A percentile compares a stretch with the other conserved stretches of the same genome.
Evolutionary conservation across 2,797 vertebrate genomes (phyloP).

Genomic region (Crocodylus rhombifer): DNA sequence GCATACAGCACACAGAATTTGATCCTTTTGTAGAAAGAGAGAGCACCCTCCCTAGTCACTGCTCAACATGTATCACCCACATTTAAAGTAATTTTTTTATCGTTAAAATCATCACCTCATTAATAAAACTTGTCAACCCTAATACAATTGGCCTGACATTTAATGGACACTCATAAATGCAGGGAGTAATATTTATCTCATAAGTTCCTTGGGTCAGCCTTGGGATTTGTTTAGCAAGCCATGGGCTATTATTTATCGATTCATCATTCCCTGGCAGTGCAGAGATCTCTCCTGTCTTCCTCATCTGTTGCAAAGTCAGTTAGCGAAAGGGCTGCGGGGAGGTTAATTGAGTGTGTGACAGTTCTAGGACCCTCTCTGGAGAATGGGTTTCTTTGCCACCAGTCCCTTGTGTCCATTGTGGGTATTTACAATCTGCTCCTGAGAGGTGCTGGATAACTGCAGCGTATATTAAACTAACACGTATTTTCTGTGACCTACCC

Average conservation of each 20-base stretch:
- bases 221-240: neutral
- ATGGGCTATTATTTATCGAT: neutral
- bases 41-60: neutral
- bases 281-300: neutral
- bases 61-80: neutral
- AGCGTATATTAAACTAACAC: neutral
- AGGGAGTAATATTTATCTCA: neutral
- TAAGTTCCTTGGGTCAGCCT: neutral
- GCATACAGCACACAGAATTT: neutral
- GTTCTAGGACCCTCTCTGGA: neutral
- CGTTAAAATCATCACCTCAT: neutral
- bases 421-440: neutral
- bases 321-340: neutral
- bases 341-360: neutral
- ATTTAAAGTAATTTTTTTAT: neutral
- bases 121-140: neutral
- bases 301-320: neutral
- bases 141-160: neutral
- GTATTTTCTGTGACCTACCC: neutral
- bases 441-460: neutral
- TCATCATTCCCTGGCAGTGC: neutral
- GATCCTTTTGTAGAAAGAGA: neutral
- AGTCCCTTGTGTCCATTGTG: neutral
- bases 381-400: neutral
- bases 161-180: neutral